Conservation (phyloP, 2,113 vertebrate genomes). For the Scopus umbretta region DNA sequence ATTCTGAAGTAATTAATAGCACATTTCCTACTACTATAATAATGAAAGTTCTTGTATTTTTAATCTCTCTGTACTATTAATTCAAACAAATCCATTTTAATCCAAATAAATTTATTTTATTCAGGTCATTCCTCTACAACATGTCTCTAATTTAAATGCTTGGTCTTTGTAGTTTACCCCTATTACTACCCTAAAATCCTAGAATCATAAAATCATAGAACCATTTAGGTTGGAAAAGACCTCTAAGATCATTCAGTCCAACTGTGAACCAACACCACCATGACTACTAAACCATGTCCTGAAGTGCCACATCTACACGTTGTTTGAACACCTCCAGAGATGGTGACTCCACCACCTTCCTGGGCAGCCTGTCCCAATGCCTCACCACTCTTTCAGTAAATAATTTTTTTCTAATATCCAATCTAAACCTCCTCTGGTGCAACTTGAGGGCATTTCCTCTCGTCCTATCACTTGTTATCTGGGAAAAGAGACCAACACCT, state of each 20-base stretch:
- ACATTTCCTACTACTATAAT: neutral
- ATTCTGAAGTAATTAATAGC: neutral
- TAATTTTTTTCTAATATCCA: neutral
- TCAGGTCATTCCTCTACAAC: neutral
- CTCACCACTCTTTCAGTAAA: neutral
- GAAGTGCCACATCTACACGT: neutral
- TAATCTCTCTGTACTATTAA: neutral
- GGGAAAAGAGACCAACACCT: neutral
- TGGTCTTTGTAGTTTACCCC: neutral
- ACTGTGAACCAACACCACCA: neutral
- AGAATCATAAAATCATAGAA: neutral
- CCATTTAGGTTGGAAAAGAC: neutral
- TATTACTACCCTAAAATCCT: neutral
- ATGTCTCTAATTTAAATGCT: neutral
- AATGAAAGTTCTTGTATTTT: neutral
- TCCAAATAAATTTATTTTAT: neutral
- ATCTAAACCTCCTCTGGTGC: neutral
- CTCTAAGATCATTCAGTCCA: neutral
- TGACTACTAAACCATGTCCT: neutral
- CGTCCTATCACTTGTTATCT: neutral
- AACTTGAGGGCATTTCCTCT: neutral
- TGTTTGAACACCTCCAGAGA: neutral
- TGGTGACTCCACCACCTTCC: no score
- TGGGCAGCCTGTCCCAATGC: neutral
- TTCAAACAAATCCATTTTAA: neutral